phyloP scores from a whole-genome alignment of 2,888 invertebrate species.

The Trilocha varians region DNA sequence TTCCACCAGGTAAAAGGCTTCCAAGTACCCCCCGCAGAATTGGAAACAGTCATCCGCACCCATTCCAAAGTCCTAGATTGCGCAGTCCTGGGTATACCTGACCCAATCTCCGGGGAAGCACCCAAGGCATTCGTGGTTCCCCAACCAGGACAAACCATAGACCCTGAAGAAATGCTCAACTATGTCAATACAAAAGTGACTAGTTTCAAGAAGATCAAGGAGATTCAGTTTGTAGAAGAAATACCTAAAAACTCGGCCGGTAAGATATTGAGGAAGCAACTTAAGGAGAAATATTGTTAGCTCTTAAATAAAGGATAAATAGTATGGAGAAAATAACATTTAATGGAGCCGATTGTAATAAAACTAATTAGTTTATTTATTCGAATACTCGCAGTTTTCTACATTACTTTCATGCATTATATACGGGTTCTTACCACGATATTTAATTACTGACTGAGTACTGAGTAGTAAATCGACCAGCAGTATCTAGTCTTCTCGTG shows the following conservation, averaged over 20 bases:
- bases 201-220: slow-evolving; percentile 79
- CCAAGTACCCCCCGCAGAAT: slow-evolving; percentile 91
- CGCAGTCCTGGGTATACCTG: slow-evolving; percentile 87
- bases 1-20: slow-evolving; percentile 73
- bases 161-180: slow-evolving; percentile 74
- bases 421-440: no score
- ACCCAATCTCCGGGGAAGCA: slow-evolving; percentile 80
- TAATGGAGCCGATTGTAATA: no score
- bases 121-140: slow-evolving; percentile 83
- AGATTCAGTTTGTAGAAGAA: slow-evolving; percentile 76
- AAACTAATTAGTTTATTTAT: no score
- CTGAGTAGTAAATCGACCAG: no score
- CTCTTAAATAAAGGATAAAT: no score
- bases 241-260: slow-evolving; percentile 86
- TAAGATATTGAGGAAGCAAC: slow-evolving; percentile 80
- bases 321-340: no score
- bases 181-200: slow-evolving; percentile 80
- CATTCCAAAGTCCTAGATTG: slow-evolving; percentile 86
- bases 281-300: slow-evolving; percentile 60
- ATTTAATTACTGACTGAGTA: no score
- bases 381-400: no score
- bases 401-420: no score
- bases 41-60: slow-evolving; percentile 81
- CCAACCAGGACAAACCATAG: slow-evolving; percentile 47
- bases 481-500: no score